These are phyloP conservation scores for Camelus bactrianus DNA, from an alignment of 2,113 vertebrate species.

Conservation along the genomic window DNA sequence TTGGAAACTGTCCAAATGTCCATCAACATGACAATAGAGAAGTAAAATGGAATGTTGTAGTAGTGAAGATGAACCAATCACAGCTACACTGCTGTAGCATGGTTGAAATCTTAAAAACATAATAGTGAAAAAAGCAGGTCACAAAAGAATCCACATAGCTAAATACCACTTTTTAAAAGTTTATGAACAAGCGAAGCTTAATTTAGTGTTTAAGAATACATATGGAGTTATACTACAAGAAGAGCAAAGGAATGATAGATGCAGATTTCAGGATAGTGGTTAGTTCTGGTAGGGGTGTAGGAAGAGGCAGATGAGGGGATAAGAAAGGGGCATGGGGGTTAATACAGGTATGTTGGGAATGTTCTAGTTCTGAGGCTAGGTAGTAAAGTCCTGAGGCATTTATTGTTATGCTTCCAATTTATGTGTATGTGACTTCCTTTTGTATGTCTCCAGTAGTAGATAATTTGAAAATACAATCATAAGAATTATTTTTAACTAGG, in stretches of 20 bases:
- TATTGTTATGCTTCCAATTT: not conserved
- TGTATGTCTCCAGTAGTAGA: not conserved
- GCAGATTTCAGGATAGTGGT: not conserved
- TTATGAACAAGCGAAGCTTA: not conserved
- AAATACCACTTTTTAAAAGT: not conserved
- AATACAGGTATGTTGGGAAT: not conserved
- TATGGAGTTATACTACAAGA: not conserved
- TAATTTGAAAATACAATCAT: not conserved
- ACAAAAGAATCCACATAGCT: not conserved
- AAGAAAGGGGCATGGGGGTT: not conserved
- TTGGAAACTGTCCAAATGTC: not conserved
- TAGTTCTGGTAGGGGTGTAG: not conserved
- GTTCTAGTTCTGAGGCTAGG: not conserved
- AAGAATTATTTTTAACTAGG: constrained; percentile 5
- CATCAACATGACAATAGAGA: not conserved
- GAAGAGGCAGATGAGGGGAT: not conserved
- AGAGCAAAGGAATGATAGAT: not conserved
- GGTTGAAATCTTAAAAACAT: constrained; percentile 6
- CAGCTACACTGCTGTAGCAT: not conserved
- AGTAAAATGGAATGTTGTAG: constrained; percentile 24
- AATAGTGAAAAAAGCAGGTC: not conserved
- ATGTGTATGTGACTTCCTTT: not conserved
- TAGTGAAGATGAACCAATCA: not conserved
- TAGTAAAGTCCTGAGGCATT: not conserved
- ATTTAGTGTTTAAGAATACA: not conserved